Conservation (phyloP, 30 jellyfish, hydroid and myxozoan genomes). For the Clytia hemisphaerica region DNA sequence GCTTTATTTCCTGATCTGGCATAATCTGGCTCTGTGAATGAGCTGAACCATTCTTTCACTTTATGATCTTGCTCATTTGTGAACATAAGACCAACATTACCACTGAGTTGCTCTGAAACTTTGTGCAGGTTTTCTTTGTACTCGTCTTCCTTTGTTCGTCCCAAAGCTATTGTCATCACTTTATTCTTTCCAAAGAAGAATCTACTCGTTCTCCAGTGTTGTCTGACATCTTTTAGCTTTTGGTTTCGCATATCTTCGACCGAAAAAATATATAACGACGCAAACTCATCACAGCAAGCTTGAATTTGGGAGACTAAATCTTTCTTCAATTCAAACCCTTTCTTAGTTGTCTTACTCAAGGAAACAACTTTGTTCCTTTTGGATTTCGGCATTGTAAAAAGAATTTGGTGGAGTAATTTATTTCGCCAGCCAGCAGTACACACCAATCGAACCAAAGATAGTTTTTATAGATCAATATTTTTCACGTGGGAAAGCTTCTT, state of each 20-base stretch:
- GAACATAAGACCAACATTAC: conserved; percentile 94
- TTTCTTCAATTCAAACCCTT: conserved; percentile 73
- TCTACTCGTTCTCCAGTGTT: conserved; percentile 85
- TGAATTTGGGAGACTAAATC: conserved; percentile 50
- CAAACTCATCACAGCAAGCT: conserved; percentile 71
- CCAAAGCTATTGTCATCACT: conserved; percentile 88
- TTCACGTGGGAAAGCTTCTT: no score
- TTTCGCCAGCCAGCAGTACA: no score
- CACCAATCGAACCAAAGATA: no score
- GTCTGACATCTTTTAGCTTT: conserved; percentile 75
- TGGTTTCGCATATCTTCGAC: conserved; percentile 93
- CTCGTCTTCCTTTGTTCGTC: conserved; percentile 67
- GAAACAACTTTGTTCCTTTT: conserved; percentile 76
- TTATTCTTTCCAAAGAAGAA: conserved; percentile 93
- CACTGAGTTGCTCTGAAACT: conserved; percentile 58
- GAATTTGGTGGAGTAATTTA: no score
- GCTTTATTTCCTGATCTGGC: conserved; percentile 97
- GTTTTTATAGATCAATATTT: no score
- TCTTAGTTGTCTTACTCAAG: conserved; percentile 71
- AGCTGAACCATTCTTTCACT: conserved; percentile 74
- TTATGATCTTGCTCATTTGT: conserved; percentile 70
- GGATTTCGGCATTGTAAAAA: conserved; percentile 96
- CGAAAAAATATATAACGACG: conserved; percentile 68
- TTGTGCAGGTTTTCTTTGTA: conserved; percentile 74
- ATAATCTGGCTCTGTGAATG: conserved; percentile 61